Conservation (phyloP, 35 echinoderm and acorn worm species). For the Heliocidaris tuberculata region DNA sequence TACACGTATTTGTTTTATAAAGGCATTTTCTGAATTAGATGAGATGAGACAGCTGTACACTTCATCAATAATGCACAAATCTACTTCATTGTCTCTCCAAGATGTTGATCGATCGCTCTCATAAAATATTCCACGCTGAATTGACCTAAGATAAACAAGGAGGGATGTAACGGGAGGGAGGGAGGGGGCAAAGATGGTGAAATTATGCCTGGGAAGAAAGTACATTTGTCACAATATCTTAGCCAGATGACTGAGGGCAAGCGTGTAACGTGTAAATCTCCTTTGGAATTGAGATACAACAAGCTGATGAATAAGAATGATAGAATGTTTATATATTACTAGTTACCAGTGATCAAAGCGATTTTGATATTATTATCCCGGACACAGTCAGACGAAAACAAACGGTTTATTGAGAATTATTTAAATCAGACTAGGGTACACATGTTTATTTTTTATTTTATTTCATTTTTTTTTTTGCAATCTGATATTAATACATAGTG, state of each 20-base stretch:
- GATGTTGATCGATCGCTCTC: neutral
- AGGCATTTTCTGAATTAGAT: neutral
- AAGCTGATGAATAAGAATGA: too few relatives aligned
- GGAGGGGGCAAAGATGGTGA: neutral
- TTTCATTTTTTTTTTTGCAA: neutral
- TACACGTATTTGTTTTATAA: neutral
- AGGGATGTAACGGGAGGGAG: neutral
- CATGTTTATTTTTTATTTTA: neutral
- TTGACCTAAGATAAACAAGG: neutral
- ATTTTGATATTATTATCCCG: too few relatives aligned
- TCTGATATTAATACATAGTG: neutral
- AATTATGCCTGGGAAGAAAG: neutral
- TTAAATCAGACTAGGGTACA: too few relatives aligned
- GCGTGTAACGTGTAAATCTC: neutral
- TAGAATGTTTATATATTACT: too few relatives aligned
- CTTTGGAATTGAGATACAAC: neutral
- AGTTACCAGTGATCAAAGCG: too few relatives aligned
- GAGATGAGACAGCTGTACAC: neutral
- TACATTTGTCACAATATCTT: neutral
- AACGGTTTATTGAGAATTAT: too few relatives aligned
- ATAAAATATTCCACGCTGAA: neutral
- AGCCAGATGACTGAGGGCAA: neutral
- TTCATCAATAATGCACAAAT: constrained; percentile 4
- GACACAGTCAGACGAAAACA: too few relatives aligned
- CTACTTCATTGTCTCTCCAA: neutral